A percentile compares a stretch with the other conserved stretches of the same genome.
Conservation (phyloP, 2,113 vertebrate species). For the Strix uralensis region DNA sequence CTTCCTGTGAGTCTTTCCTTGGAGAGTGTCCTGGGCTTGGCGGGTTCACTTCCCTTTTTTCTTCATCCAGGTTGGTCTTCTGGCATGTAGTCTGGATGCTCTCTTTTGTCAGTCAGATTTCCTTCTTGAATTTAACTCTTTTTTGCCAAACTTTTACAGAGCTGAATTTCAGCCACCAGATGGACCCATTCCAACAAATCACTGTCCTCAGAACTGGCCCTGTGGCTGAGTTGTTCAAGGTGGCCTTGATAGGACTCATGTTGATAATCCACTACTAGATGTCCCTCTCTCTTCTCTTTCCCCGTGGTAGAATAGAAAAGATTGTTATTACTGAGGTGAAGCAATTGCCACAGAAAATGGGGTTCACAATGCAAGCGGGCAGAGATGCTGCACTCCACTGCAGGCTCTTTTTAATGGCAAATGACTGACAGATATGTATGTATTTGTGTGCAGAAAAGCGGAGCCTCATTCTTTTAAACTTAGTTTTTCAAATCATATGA, state of each 20-base stretch:
- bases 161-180: background rate
- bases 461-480: background rate
- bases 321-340: background rate
- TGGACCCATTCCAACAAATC: background rate
- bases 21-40: constrained; percentile 29
- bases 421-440: background rate
- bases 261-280: background rate
- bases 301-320: background rate
- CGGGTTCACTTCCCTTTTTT: background rate
- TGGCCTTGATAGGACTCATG: background rate
- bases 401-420: background rate
- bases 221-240: background rate
- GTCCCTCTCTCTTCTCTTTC: background rate
- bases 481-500: background rate
- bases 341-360: background rate
- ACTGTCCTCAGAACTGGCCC: background rate
- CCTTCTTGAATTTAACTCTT: background rate
- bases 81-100: background rate
- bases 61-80: constrained; percentile 26
- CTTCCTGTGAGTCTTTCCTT: constrained; percentile 42
- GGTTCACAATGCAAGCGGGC: rapidly evolving
- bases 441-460: background rate
- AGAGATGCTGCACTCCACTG: background rate
- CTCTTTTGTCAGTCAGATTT: constrained; percentile 8
- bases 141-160: background rate